phyloP scores from a whole-genome alignment of 2,113 vertebrate species.

The Hyperopisus bebe region DNA sequence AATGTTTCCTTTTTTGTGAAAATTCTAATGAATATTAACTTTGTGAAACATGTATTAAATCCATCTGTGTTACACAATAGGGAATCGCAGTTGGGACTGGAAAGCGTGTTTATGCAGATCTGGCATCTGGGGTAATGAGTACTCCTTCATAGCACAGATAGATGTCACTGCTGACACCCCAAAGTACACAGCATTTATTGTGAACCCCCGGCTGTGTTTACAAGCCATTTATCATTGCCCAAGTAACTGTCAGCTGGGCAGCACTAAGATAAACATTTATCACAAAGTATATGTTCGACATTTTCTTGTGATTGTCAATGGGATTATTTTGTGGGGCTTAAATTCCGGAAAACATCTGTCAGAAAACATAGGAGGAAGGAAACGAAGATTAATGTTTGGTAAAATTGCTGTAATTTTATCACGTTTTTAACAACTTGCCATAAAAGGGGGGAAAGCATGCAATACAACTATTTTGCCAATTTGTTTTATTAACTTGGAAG shows the following conservation, averaged over 20 bases:
- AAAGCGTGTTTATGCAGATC: slow-evolving; percentile 14
- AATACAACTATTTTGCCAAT: background rate
- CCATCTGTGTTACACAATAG: slow-evolving; percentile 23
- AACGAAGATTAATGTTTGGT: background rate
- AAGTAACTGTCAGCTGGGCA: slow-evolving; percentile 11
- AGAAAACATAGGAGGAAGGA: background rate
- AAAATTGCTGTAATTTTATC: slow-evolving; percentile 14
- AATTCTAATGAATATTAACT: slow-evolving; percentile 10
- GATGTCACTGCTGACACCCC: background rate
- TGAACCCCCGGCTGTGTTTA: slow-evolving; percentile 2
- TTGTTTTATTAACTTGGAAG: background rate
- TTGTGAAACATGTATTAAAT: slow-evolving; percentile 1
- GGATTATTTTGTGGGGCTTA: slow-evolving; percentile 3
- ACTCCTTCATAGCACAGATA: slow-evolving; percentile 13
- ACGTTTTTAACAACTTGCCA: background rate
- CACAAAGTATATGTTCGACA: background rate
- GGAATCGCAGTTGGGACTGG: slow-evolving; percentile 26
- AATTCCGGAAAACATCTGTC: background rate
- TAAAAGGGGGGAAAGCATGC: background rate
- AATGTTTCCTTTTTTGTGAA: background rate
- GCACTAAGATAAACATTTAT: background rate
- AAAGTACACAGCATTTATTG: background rate
- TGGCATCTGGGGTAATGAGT: slow-evolving; percentile 16
- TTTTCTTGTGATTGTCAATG: slow-evolving; percentile 2
- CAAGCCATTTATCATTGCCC: slow-evolving; percentile 8